Percentiles rank a stretch among this genome's conserved stretches.
phyloP scores from a whole-genome alignment of 2,797 vertebrate genomes.

The Lepilemur ruficaudatus region DNA sequence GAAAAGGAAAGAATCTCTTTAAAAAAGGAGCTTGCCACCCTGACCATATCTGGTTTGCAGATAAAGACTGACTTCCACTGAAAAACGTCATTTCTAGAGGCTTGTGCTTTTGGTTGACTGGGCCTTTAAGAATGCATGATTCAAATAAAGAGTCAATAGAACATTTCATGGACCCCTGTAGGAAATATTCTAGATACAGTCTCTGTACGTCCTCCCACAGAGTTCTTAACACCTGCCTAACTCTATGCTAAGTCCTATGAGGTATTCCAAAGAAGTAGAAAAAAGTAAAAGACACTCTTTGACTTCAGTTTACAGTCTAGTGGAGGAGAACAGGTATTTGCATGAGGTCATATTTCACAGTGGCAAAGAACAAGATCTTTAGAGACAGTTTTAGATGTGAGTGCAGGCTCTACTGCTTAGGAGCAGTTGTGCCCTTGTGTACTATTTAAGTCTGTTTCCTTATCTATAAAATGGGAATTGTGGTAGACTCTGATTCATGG shows the following conservation, averaged over 20 bases:
- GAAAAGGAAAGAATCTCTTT: background rate
- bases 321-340: conserved; percentile 44
- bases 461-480: background rate
- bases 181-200: background rate
- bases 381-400: conserved; percentile 5
- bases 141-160: background rate
- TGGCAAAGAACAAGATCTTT: conserved; percentile 27
- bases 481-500: background rate
- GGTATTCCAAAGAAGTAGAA: background rate
- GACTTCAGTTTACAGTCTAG: conserved; percentile 8
- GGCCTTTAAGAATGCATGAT: background rate
- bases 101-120: background rate
- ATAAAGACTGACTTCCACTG: background rate
- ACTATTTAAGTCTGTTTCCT: background rate
- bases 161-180: background rate
- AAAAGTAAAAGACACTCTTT: conserved; percentile 40
- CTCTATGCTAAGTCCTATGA: background rate
- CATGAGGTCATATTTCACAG: conserved; percentile 58
- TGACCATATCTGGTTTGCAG: background rate
- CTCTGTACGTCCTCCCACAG: background rate
- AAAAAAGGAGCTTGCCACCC: background rate
- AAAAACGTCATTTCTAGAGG: background rate
- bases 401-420: background rate
- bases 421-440: background rate
- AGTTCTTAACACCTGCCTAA: background rate